Conservation (phyloP, 2,113 vertebrate genomes). For the Passer domesticus region DNA sequence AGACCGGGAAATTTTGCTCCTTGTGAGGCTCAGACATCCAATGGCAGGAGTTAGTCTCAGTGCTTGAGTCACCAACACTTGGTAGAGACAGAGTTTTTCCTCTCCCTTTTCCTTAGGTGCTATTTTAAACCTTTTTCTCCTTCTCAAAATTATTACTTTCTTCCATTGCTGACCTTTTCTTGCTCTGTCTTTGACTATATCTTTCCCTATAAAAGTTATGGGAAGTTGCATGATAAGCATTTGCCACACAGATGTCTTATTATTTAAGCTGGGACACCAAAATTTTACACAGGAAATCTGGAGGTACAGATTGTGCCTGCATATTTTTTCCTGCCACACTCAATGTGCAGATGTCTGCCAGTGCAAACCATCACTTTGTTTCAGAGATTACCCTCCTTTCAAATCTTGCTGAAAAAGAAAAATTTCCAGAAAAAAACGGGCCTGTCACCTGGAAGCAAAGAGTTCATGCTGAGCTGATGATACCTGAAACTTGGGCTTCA, state of each 20-base stretch:
- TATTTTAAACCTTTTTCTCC: background rate
- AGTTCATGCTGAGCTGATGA: background rate
- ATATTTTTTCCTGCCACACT: background rate
- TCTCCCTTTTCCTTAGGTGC: background rate
- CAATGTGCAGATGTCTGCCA: background rate
- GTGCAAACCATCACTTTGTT: background rate
- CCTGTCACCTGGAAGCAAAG: background rate
- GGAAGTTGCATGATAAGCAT: background rate
- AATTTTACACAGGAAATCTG: background rate
- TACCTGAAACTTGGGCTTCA: background rate
- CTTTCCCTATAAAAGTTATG: background rate
- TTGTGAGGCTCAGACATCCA: rapidly evolving
- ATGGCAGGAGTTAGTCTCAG: background rate
- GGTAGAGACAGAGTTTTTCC: background rate
- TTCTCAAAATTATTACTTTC: background rate
- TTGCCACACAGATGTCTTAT: background rate
- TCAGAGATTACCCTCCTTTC: background rate
- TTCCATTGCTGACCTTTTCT: background rate
- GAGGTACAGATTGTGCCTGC: background rate
- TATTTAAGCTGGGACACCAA: background rate
- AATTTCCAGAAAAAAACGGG: background rate
- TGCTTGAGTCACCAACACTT: background rate
- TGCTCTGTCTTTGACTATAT: background rate
- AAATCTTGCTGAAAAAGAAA: background rate
- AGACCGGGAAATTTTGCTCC: background rate